phyloP scores from a whole-genome alignment of 2,113 vertebrate genomes.

The Piaya cayana region DNA sequence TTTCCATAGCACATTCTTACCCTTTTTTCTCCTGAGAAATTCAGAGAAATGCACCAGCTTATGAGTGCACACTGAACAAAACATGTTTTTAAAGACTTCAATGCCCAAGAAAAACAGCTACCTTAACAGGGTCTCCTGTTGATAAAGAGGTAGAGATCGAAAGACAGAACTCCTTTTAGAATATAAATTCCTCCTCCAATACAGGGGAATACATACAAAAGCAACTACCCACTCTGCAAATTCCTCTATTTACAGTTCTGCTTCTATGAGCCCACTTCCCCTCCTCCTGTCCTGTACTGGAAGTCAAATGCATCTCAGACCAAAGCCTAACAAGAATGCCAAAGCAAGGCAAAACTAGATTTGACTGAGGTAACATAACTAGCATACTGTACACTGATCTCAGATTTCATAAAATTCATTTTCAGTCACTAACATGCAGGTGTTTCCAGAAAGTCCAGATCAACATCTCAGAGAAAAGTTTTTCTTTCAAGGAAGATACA shows the following conservation, averaged over 20 bases:
- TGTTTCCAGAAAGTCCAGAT: neutral
- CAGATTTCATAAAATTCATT: neutral
- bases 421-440: neutral
- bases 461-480: neutral
- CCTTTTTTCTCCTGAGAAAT: neutral
- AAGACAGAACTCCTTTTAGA: neutral
- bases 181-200: neutral
- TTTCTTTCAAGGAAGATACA: neutral
- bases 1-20: neutral
- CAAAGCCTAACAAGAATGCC: neutral
- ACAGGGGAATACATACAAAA: neutral
- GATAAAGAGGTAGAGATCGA: neutral
- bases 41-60: neutral
- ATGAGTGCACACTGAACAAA: neutral
- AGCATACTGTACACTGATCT: neutral
- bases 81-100: neutral
- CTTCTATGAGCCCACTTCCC: neutral
- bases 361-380: neutral
- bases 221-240: neutral
- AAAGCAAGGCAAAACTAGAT: neutral
- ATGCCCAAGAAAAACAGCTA: neutral
- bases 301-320: neutral
- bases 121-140: neutral
- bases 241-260: neutral
- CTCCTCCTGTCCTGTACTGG: neutral